Conservation (phyloP, 1,140 invertebrate genomes). For the Wiebesia pumilae region DNA sequence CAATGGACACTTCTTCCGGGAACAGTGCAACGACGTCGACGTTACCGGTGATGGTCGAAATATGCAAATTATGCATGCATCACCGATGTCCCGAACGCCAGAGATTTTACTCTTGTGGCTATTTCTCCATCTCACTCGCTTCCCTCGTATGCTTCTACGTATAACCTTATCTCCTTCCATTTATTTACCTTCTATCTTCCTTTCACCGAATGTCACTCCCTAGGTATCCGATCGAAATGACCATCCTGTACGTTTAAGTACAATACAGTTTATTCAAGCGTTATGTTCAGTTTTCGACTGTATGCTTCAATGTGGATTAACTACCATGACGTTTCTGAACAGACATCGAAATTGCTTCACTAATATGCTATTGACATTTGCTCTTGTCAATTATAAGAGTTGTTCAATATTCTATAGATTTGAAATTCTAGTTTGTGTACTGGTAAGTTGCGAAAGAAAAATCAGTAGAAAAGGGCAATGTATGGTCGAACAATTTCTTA, state of each 20-base stretch:
- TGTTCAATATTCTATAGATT: neutral
- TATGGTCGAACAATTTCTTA: conserved; percentile 10
- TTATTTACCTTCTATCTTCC: neutral
- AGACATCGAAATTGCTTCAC: neutral
- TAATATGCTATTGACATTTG: neutral
- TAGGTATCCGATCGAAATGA: neutral
- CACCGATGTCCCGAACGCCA: conserved; percentile 2
- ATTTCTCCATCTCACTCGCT: neutral
- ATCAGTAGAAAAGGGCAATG: conserved; percentile 34
- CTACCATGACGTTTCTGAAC: neutral
- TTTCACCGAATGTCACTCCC: neutral
- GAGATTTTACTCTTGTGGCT: conserved; percentile 12
- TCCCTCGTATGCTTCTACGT: too few species aligned
- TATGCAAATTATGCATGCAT: conserved; percentile 46
- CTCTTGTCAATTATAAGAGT: neutral
- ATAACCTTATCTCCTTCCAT: conserved; percentile 1
- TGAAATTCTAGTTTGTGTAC: neutral
- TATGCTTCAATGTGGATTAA: neutral
- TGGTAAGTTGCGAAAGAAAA: neutral
- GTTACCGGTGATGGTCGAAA: neutral
- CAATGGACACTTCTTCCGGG: conserved; percentile 42
- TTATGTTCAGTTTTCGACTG: conserved; percentile 28
- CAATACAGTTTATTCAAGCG: conserved; percentile 39
- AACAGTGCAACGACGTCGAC: neutral
- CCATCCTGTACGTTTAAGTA: conserved; percentile 27